Evolutionary conservation across 1,140 invertebrate genomes (phyloP).

Genomic region (Cydia fagiglandana): DNA sequence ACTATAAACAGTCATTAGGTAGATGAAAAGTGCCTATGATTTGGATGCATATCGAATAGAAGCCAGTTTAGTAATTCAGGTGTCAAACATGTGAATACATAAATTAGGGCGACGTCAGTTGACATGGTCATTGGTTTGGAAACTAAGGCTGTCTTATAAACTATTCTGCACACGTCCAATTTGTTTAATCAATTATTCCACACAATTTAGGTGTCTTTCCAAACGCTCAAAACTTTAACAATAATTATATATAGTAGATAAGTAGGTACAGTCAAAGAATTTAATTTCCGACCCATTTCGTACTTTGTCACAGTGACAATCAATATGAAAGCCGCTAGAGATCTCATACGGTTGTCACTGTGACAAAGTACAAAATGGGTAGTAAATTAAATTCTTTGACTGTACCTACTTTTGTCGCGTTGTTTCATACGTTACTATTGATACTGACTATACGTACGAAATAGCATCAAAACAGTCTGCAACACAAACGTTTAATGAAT

Average conservation of each 20-base stretch:
- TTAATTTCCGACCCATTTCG: too few relatives aligned
- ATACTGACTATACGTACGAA: not conserved
- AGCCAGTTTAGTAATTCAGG: not conserved
- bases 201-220: not conserved
- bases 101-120: not conserved
- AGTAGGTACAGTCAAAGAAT: too few relatives aligned
- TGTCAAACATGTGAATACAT: not conserved
- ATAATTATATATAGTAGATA: too few relatives aligned
- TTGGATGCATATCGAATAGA: not conserved
- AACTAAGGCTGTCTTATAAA: constrained; percentile 9
- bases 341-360: too few relatives aligned
- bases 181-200: not conserved
- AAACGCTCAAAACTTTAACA: too few relatives aligned
- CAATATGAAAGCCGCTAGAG: too few relatives aligned
- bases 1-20: too few relatives aligned
- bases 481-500: not conserved
- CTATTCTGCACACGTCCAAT: not conserved
- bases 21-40: not conserved
- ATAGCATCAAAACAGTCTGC: not conserved
- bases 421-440: not conserved
- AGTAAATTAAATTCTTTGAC: too few relatives aligned
- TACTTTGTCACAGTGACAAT: too few relatives aligned
- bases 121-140: not conserved
- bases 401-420: not conserved
- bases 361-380: too few relatives aligned